Percentiles rank a stretch among this genome's conserved stretches.
These are phyloP conservation scores for Umimayanthus kanabou DNA, from an alignment of 92 coral and sea anemone species.

Conservation along the genomic window DNA sequence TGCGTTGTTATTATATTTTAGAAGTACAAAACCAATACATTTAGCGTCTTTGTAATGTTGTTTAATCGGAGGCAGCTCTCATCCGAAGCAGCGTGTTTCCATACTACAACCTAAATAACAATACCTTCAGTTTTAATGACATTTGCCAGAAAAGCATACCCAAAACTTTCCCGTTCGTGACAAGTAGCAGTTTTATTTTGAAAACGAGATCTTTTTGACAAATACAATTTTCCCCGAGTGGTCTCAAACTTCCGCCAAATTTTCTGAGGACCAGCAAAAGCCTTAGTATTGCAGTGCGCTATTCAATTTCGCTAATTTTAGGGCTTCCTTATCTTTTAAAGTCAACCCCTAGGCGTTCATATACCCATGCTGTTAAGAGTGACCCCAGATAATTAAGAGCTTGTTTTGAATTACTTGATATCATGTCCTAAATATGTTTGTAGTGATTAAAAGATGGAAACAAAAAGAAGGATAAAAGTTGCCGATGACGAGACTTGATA, in stretches of 20 bases:
- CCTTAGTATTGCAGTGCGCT: slow-evolving; percentile 6
- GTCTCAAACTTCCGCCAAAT: slow-evolving; percentile 36
- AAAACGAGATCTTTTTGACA: slow-evolving; percentile 26
- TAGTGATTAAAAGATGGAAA: slow-evolving; percentile 67
- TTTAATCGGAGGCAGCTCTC: slow-evolving; percentile 17
- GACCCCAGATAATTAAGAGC: slow-evolving; percentile 73
- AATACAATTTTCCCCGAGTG: slow-evolving; percentile 34
- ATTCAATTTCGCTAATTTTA: slow-evolving; percentile 42
- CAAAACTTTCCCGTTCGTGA: slow-evolving; percentile 11
- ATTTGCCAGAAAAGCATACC: neutral
- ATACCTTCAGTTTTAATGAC: slow-evolving; percentile 11
- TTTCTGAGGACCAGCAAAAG: slow-evolving; percentile 34
- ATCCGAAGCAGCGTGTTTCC: slow-evolving; percentile 39
- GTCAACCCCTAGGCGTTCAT: slow-evolving; percentile 42
- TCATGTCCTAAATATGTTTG: slow-evolving; percentile 64
- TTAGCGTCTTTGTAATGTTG: slow-evolving; percentile 32
- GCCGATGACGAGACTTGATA: slow-evolving; percentile 58
- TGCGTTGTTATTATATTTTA: slow-evolving; percentile 6
- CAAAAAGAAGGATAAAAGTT: slow-evolving; percentile 69
- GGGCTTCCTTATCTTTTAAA: slow-evolving; percentile 32
- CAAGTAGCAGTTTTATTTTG: neutral
- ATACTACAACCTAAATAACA: slow-evolving; percentile 12
- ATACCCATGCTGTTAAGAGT: slow-evolving; percentile 49
- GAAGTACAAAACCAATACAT: slow-evolving; percentile 41
- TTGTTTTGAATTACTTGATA: slow-evolving; percentile 73